phyloP scores from a whole-genome alignment of 1,140 invertebrate genomes.

The Macrobrachium rosenbergii region DNA sequence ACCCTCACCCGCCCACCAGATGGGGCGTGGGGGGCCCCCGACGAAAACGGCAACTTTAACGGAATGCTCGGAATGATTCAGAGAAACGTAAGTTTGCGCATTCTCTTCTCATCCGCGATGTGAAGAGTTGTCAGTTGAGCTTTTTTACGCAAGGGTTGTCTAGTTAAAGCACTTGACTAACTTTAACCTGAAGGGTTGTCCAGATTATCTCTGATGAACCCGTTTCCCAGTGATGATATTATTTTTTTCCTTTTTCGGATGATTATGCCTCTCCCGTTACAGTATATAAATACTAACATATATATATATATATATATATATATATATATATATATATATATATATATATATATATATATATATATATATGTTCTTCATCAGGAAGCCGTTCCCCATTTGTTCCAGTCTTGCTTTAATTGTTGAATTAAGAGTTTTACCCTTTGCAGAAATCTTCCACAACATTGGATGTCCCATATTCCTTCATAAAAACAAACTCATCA shows the following conservation, averaged over 20 bases:
- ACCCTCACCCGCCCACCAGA: constrained; percentile 41
- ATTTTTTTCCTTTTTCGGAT: no score
- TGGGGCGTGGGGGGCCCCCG: constrained; percentile 49
- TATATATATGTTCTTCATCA: background rate
- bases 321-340: constrained; percentile 8
- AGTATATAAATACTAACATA: background rate
- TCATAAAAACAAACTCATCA: no score
- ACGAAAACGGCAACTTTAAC: constrained; percentile 37
- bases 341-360: constrained; percentile 10
- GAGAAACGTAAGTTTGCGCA: constrained; percentile 36
- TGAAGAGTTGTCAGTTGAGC: background rate
- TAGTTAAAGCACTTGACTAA: background rate
- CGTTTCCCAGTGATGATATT: no score
- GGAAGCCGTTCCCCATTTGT: background rate
- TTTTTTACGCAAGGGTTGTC: background rate
- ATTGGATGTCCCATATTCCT: no score
- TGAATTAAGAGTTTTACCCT: background rate
- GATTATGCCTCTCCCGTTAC: no score
- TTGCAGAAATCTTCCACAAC: no score
- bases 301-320: constrained; percentile 16
- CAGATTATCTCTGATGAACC: no score
- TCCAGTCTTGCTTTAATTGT: background rate
- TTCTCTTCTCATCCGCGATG: background rate
- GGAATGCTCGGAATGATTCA: constrained; percentile 54
- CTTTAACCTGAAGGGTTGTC: background rate